Evolutionary conservation across 2,888 invertebrate species (phyloP).

Genomic region (Volucella inflata): DNA sequence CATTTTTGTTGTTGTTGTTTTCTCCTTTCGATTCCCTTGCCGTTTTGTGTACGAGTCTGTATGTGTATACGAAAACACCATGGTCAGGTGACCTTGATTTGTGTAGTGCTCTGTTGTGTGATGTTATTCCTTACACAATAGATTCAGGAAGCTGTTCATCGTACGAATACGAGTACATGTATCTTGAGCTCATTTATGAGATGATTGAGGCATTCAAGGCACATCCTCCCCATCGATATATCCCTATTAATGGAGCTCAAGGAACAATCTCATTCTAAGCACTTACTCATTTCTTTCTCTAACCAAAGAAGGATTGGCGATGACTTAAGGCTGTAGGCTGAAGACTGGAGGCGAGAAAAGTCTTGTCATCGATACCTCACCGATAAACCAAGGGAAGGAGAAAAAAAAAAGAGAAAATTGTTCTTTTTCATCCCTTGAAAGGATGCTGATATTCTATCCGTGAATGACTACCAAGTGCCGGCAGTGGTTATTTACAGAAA

Average conservation of each 20-base stretch:
- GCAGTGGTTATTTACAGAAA: conserved; percentile 43
- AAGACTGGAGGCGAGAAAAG: not conserved
- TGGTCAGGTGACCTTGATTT: conserved; percentile 40
- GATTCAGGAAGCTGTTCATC: conserved; percentile 25
- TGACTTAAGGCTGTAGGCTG: too few relatives aligned
- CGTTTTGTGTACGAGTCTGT: too few relatives aligned
- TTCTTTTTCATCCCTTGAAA: conserved; percentile 23
- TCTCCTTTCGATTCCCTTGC: not conserved
- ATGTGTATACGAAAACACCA: too few relatives aligned
- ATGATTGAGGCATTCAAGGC: conserved; percentile 40
- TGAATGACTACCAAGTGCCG: conserved; percentile 21
- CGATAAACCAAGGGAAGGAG: not conserved
- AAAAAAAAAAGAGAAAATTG: not conserved
- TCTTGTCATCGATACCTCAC: conserved; percentile 23
- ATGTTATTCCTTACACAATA: not conserved
- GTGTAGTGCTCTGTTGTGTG: conserved; percentile 8
- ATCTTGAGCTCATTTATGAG: conserved; percentile 37
- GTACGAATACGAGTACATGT: not conserved
- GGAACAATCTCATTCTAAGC: conserved; percentile 10
- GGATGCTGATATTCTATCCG: conserved; percentile 33
- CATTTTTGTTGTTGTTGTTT: conserved; percentile 7
- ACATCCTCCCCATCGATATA: conserved; percentile 12
- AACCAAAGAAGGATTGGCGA: too few relatives aligned
- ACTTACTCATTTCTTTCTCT: conserved; percentile 1
- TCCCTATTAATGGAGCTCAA: conserved; percentile 41